Percentiles rank a stretch among this genome's conserved stretches.
phyloP scores from a whole-genome alignment of 2,797 vertebrate species.

The Sebastes iracundus region DNA sequence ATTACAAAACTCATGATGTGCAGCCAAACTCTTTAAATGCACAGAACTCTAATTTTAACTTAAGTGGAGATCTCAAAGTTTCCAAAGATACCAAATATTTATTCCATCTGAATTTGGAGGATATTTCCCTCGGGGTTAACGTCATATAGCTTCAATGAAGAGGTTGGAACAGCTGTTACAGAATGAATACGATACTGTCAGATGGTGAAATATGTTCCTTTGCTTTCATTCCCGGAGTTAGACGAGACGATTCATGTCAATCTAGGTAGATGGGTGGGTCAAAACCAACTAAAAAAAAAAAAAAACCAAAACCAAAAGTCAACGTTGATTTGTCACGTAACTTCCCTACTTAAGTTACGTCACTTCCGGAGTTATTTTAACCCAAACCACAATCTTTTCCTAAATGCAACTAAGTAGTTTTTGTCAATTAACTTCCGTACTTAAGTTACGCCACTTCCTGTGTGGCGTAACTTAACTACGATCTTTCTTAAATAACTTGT shows the following conservation, averaged over 20 bases:
- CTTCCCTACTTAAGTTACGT: too few species aligned
- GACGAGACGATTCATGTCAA: background rate
- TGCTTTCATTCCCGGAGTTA: background rate
- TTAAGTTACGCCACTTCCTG: too few species aligned
- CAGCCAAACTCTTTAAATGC: background rate
- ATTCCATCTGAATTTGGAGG: background rate
- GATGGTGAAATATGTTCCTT: background rate
- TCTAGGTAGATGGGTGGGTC: too few species aligned
- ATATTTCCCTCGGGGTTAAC: background rate
- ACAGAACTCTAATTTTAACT: background rate
- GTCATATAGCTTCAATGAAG: background rate
- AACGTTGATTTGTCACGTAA: too few species aligned
- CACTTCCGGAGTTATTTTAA: too few species aligned
- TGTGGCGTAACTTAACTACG: too few species aligned
- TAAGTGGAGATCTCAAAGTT: background rate
- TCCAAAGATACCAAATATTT: background rate
- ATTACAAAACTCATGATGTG: background rate
- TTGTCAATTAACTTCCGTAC: too few species aligned
- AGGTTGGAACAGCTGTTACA: background rate
- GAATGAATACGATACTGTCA: background rate
- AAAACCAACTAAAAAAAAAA: too few species aligned
- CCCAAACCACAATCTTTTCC: too few species aligned
- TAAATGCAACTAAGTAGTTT: too few species aligned
- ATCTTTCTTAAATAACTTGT: too few species aligned
- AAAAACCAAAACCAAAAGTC: too few species aligned